Conservation (phyloP, 2,888 invertebrate species). For the Metopia argyrocephala region DNA sequence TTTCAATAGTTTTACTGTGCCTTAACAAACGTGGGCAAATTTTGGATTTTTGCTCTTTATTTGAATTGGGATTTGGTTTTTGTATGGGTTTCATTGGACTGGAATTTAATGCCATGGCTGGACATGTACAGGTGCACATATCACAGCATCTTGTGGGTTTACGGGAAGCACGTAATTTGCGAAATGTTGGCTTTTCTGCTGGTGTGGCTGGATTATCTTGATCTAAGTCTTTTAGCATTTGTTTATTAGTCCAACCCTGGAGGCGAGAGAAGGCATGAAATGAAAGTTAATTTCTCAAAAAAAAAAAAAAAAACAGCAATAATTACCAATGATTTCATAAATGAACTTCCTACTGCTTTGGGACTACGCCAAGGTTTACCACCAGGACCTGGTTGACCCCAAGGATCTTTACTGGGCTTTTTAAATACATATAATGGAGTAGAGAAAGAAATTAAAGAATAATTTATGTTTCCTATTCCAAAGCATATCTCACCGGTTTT, state of each 20-base stretch:
- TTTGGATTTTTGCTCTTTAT: conserved; percentile 67
- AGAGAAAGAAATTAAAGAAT: conserved; percentile 14
- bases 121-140: conserved; percentile 75
- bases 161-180: conserved; percentile 72
- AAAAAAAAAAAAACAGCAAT: neutral
- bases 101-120: conserved; percentile 65
- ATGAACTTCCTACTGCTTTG: conserved; percentile 84
- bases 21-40: conserved; percentile 70
- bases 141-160: conserved; percentile 74
- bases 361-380: conserved; percentile 87
- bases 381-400: conserved; percentile 79
- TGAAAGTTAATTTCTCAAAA: neutral
- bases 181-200: conserved; percentile 74
- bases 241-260: conserved; percentile 78
- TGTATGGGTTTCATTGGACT: conserved; percentile 67
- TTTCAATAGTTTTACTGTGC: conserved; percentile 55
- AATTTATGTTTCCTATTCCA: no score
- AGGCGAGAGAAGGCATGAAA: neutral
- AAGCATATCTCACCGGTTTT: conserved; percentile 73
- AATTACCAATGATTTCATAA: conserved; percentile 87
- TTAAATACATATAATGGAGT: conserved; percentile 24
- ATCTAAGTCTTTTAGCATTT: conserved; percentile 77
- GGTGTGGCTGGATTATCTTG: conserved; percentile 77
- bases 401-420: conserved; percentile 73
- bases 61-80: conserved; percentile 57